phyloP scores from a whole-genome alignment of 2,113 vertebrate genomes.

The Perca flavescens region DNA sequence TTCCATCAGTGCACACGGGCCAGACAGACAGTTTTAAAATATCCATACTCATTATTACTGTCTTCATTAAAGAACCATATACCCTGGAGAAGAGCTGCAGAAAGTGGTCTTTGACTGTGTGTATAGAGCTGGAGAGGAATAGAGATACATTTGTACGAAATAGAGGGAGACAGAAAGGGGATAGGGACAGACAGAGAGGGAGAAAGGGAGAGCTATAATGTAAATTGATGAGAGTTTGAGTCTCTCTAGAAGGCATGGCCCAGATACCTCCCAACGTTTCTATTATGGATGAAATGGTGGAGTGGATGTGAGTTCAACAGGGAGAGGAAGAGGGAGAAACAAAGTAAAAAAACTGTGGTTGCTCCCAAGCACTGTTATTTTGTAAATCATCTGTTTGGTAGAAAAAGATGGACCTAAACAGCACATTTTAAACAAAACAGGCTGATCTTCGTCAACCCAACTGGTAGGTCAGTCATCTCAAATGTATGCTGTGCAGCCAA shows the following conservation, averaged over 20 bases:
- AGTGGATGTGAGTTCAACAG: slow-evolving; percentile 42
- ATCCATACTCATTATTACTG: slow-evolving; percentile 79
- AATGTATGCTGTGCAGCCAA: neutral
- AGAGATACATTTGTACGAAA: slow-evolving; percentile 67
- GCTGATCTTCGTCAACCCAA: neutral
- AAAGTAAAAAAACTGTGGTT: slow-evolving; percentile 8
- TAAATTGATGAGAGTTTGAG: slow-evolving; percentile 77
- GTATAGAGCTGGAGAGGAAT: slow-evolving; percentile 62
- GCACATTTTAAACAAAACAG: neutral
- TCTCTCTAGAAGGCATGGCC: slow-evolving; percentile 72
- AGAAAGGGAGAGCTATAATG: slow-evolving; percentile 53
- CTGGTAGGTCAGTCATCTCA: neutral
- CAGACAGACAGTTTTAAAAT: slow-evolving; percentile 72
- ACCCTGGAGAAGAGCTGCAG: slow-evolving; percentile 72
- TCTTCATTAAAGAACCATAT: slow-evolving; percentile 82
- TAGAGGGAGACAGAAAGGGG: slow-evolving; percentile 50
- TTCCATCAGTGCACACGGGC: slow-evolving; percentile 45
- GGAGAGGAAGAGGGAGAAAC: slow-evolving; percentile 9
- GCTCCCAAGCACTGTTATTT: slow-evolving; percentile 30
- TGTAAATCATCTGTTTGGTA: neutral
- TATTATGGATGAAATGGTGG: slow-evolving; percentile 63
- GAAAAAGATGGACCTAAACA: neutral
- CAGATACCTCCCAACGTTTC: slow-evolving; percentile 70
- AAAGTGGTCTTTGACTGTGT: slow-evolving; percentile 78
- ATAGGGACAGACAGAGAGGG: slow-evolving; percentile 44